Conservation (phyloP, 2,888 invertebrate species). For the Horisme vitalbata region DNA sequence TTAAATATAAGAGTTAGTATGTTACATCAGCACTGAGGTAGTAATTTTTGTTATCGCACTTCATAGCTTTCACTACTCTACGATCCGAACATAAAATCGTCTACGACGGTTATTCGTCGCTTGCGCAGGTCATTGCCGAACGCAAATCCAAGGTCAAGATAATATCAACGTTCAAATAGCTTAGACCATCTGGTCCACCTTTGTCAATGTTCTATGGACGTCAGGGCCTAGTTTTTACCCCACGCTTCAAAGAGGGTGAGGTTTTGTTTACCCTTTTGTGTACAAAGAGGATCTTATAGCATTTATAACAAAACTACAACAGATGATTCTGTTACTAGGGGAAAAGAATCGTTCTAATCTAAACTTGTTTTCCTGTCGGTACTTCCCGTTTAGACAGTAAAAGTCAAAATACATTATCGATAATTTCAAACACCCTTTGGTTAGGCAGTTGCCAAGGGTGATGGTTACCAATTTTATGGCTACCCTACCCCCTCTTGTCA, state of each 20-base stretch:
- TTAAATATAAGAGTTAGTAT: too few species aligned
- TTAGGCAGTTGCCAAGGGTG: slow-evolving; percentile 10
- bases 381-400: slow-evolving; percentile 11
- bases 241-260: too few species aligned
- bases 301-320: too few species aligned
- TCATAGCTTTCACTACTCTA: slow-evolving; percentile 25
- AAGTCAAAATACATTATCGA: too few species aligned
- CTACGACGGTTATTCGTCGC: slow-evolving; percentile 51
- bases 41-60: background rate
- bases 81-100: slow-evolving; percentile 43
- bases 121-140: slow-evolving; percentile 66
- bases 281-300: too few species aligned
- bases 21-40: too few species aligned
- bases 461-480: slow-evolving; percentile 15
- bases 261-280: slow-evolving; percentile 10
- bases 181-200: slow-evolving; percentile 29
- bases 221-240: slow-evolving; percentile 1
- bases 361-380: too few species aligned
- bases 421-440: too few species aligned
- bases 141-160: slow-evolving; percentile 60
- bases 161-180: slow-evolving; percentile 41
- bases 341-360: too few species aligned
- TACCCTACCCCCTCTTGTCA: slow-evolving; percentile 4
- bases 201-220: slow-evolving; percentile 21
- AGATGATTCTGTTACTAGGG: too few species aligned